phyloP scores from a whole-genome alignment of 2,888 invertebrate genomes.

The Latrodectus elegans region DNA sequence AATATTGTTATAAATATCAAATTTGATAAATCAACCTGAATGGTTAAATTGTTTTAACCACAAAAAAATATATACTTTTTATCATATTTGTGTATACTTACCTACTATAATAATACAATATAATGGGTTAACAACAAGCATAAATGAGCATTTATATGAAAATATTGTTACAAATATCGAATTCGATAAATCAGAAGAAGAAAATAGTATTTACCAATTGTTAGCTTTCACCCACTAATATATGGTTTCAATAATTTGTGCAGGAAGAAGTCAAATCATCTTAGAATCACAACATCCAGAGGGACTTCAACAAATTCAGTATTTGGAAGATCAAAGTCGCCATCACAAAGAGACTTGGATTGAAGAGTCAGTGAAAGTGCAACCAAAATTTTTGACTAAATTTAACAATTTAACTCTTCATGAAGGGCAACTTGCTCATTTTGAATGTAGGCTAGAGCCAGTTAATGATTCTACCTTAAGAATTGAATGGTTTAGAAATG shows the following conservation, averaged over 20 bases:
- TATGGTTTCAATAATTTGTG: neutral
- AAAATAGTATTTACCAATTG: no score
- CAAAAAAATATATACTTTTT: no score
- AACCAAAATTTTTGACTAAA: slow-evolving; percentile 84
- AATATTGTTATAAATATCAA: no score
- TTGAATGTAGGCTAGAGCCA: slow-evolving; percentile 95
- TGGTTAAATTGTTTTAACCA: no score
- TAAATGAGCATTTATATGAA: no score
- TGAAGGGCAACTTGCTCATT: slow-evolving; percentile 90
- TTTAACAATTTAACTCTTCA: slow-evolving; percentile 87
- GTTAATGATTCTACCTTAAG: slow-evolving; percentile 92
- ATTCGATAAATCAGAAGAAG: no score
- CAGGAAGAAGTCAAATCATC: slow-evolving; percentile 77
- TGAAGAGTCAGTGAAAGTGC: slow-evolving; percentile 87
- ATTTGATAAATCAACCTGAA: no score
- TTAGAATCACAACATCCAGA: slow-evolving; percentile 94
- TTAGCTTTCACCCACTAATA: no score
- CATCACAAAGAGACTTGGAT: slow-evolving; percentile 87
- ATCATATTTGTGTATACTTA: no score
- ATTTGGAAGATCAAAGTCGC: slow-evolving; percentile 83
- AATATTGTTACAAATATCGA: no score
- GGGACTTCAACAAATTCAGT: slow-evolving; percentile 92
- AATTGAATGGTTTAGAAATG: slow-evolving; percentile 97
- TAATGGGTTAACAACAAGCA: no score
- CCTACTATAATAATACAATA: no score